phyloP scores from a whole-genome alignment of 2,797 vertebrate species.

The Sebastes minor region DNA sequence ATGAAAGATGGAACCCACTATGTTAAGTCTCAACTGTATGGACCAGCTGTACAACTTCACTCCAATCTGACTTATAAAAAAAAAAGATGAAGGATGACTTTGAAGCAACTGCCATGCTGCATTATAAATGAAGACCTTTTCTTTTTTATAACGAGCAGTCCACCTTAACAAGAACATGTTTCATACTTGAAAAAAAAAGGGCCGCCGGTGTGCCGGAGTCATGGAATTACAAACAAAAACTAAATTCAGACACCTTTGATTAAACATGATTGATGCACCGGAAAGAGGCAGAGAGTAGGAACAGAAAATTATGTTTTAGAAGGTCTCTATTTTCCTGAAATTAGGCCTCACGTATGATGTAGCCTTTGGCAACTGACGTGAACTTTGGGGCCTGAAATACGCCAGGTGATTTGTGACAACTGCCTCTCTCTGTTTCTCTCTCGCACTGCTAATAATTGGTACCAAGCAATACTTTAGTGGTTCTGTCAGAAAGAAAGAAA shows the following conservation, averaged over 20 bases:
- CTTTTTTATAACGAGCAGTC: not conserved
- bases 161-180: constrained; percentile 22
- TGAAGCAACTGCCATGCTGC: not conserved
- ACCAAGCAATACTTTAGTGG: not conserved
- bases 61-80: not conserved
- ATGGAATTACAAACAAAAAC: constrained; percentile 57
- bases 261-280: constrained; percentile 61
- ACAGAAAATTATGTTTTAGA: constrained; percentile 49
- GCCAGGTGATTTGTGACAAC: constrained; percentile 34
- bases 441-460: not conserved
- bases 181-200: not conserved
- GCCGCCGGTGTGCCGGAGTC: not conserved
- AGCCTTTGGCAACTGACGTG: constrained; percentile 40
- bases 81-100: not conserved
- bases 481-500: not conserved
- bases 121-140: not conserved
- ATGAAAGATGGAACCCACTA: not conserved
- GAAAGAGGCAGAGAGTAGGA: constrained; percentile 29
- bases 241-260: constrained; percentile 59
- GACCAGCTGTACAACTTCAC: not conserved
- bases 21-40: not conserved
- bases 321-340: constrained; percentile 40
- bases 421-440: not conserved
- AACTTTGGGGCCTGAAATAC: constrained; percentile 14
- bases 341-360: constrained; percentile 30